phyloP scores from a whole-genome alignment of 2,113 vertebrate species.

The Corythornis cristatus region DNA sequence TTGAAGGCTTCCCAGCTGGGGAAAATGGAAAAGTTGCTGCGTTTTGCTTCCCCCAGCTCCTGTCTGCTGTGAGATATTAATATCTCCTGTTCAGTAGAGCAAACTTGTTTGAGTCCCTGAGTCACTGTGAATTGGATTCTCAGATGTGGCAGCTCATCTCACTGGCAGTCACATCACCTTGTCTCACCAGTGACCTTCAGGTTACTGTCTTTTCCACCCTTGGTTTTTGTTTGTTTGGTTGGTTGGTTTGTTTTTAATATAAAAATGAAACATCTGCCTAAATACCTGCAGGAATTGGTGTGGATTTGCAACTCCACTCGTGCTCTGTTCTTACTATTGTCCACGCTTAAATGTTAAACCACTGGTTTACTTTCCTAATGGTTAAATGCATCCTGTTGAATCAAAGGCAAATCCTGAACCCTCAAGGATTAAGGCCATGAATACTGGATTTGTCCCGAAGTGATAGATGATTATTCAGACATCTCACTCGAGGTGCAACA shows the following conservation, averaged over 20 bases:
- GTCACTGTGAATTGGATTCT: neutral
- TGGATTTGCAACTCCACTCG: neutral
- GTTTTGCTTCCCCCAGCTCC: neutral
- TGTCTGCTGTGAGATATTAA: neutral
- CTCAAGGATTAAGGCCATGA: neutral
- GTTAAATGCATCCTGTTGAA: neutral
- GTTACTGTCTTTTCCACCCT: neutral
- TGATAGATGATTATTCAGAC: constrained; percentile 24
- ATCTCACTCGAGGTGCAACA: constrained; percentile 42
- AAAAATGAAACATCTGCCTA: neutral
- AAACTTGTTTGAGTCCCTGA: neutral
- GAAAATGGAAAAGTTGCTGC: constrained; percentile 4
- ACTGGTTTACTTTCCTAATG: neutral
- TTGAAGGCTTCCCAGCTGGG: neutral
- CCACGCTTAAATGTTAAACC: neutral
- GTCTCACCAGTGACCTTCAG: neutral
- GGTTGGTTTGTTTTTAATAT: neutral
- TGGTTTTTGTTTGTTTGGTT: neutral
- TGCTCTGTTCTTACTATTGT: neutral
- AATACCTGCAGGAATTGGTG: neutral
- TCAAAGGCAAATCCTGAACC: neutral
- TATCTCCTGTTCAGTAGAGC: neutral
- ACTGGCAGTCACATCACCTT: neutral
- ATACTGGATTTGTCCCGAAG: neutral
- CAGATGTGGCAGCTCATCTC: neutral